Percentiles rank a stretch among this genome's conserved stretches.
Evolutionary conservation across 92 coral and sea anemone genomes (phyloP).

Genomic region (Desmophyllum pertusum): DNA sequence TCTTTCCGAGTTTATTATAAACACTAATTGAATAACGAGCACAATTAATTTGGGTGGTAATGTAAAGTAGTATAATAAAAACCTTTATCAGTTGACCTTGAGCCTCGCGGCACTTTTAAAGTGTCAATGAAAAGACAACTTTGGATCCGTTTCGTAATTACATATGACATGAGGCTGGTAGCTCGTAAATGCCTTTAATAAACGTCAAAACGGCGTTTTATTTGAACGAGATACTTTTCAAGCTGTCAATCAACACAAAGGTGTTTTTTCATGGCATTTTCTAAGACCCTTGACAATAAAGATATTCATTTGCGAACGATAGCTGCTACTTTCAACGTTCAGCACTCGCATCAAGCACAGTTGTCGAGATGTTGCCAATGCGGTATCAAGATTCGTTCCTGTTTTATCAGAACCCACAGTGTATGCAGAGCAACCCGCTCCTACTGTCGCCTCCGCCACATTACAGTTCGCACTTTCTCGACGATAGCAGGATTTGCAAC

Average conservation of each 20-base stretch:
- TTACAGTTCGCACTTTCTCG: constrained; percentile 36
- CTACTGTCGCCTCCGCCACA: constrained; percentile 31
- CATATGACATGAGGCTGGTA: constrained; percentile 52
- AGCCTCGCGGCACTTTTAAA: constrained; percentile 65
- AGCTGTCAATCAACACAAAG: constrained; percentile 65
- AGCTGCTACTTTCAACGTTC: constrained; percentile 26
- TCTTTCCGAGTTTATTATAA: constrained; percentile 86
- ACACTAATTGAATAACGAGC: constrained; percentile 91
- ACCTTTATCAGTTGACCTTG: constrained; percentile 52
- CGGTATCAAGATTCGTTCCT: constrained; percentile 42
- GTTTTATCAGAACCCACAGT: constrained; percentile 37
- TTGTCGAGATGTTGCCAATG: constrained; percentile 23
- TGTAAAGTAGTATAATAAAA: constrained; percentile 64
- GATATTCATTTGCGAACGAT: constrained; percentile 49
- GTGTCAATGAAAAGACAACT: constrained; percentile 57
- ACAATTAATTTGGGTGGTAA: constrained; percentile 73
- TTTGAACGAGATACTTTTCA: constrained; percentile 72
- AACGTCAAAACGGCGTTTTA: constrained; percentile 67
- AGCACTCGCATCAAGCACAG: not conserved
- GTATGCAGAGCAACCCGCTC: constrained; percentile 26
- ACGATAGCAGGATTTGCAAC: constrained; percentile 40
- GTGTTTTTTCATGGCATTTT: constrained; percentile 43
- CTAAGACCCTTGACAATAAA: constrained; percentile 52
- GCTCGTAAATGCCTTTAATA: constrained; percentile 64
- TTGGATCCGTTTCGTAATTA: constrained; percentile 57